Base-by-base conservation (phyloP, 2,113 vertebrate species). In the Lucifuga dentata region DNA sequence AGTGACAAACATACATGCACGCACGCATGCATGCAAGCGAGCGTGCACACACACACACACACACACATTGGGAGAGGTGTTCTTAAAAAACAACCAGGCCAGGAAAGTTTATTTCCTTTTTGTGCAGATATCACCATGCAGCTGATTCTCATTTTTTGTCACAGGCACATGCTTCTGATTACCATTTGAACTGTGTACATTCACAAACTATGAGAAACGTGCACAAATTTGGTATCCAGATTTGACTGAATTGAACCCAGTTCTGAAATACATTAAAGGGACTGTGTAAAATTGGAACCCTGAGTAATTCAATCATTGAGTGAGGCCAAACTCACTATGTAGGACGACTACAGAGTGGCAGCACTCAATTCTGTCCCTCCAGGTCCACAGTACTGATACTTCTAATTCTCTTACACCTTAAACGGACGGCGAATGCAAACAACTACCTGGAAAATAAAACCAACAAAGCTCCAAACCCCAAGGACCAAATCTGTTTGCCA, bases 281-380 rank as follows among this genome's bases (percentile, higher is more conserved):
- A 65, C 61, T 71, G 51, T 70, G 63, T 70, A 61, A 78, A 59
- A 74, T 24, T 72, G 46, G 68, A 89, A 91, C 91, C 93, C 93
- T 94, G 93, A 94, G 92, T 83, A 87, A 74, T 78, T 83, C n/a
- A 17, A 51, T 84, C 65, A 50, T 69, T 81, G 63, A 52, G 64
- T 81, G 77, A 88, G 53, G 58, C 53, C 13, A 51, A 56, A 75
- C 26, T 43, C 26, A 68, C 59, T 61, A 49, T 60, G 50, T 3
- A 43, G 48, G 59, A 63, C 44, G 41, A 76, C 63, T 53, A 74
- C 41, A 24, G 12, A 36, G 23, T 46, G 40, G 56, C 35, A 46
- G 66, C 49, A 64, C 70, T 77, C 32, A 46, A 6, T 70, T 49
- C 35, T 29, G 11, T 51, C 20, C 32, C 63, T 39, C 38, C 6